Conservation (phyloP, 2,797 vertebrate genomes). For the Peromyscus aztecus region DNA sequence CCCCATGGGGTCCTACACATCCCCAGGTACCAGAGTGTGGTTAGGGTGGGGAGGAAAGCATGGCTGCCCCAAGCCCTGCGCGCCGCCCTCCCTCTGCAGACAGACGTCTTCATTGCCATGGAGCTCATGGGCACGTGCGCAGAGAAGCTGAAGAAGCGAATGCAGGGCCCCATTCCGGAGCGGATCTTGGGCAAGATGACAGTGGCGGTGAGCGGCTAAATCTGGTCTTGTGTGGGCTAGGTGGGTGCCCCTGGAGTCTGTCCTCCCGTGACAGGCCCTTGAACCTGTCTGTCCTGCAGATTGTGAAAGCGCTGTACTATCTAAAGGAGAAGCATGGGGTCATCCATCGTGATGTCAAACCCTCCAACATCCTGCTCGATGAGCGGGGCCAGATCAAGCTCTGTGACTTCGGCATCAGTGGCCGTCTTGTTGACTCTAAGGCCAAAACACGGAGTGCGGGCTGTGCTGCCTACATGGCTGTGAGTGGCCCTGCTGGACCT, state of each 20-base stretch:
- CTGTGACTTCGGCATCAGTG: constrained; percentile 98
- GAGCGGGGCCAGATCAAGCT: constrained; percentile 97
- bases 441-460: constrained; percentile 97
- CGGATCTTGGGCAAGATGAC: constrained; percentile 98
- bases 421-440: constrained; percentile 96
- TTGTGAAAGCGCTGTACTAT: constrained; percentile 96
- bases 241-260: rapidly evolving
- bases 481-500: constrained; percentile 83
- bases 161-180: constrained; percentile 97
- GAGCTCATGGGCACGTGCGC: constrained; percentile 98
- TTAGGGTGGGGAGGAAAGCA: background rate
- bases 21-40: background rate
- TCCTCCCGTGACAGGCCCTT: rapidly evolving
- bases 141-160: constrained; percentile 97
- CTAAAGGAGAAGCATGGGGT: constrained; percentile 98
- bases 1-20: background rate
- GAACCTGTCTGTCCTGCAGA: constrained; percentile 84
- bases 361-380: constrained; percentile 97
- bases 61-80: background rate
- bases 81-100: constrained; percentile 85
- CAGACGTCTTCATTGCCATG: constrained; percentile 98
- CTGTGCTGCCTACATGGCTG: constrained; percentile 98
- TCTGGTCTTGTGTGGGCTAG: rapidly evolving
- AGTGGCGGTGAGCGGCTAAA: constrained; percentile 91
- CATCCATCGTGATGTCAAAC: constrained; percentile 97